phyloP scores from a whole-genome alignment of 1,140 invertebrate genomes.

The Lysiphlebus fabarum region DNA sequence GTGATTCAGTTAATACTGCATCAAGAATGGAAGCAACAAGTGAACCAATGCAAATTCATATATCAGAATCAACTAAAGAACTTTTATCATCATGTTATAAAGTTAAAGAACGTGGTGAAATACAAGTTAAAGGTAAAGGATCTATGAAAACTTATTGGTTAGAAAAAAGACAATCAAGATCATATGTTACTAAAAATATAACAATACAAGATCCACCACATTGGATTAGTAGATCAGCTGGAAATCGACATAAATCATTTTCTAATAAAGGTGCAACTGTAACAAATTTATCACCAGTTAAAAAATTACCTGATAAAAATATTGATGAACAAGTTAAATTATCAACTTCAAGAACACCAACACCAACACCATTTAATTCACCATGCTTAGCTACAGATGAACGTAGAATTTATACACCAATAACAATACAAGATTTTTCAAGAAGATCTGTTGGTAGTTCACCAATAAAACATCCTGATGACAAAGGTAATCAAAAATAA shows the following conservation, averaged over 20 bases:
- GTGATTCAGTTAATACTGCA: constrained; percentile 89
- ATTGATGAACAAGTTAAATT: constrained; percentile 22
- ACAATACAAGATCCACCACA: constrained; percentile 46
- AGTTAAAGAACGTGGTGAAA: constrained; percentile 76
- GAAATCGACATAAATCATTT: constrained; percentile 24
- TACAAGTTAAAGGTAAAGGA: constrained; percentile 84
- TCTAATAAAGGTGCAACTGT: constrained; percentile 17
- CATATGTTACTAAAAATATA: constrained; percentile 51
- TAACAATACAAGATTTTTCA: constrained; percentile 80
- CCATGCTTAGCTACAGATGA: constrained; percentile 53
- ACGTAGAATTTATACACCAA: constrained; percentile 73
- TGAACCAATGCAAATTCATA: constrained; percentile 90
- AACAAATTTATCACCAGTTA: constrained; percentile 18
- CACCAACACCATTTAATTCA: constrained; percentile 37
- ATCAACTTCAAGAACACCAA: constrained; percentile 36
- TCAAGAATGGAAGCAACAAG: constrained; percentile 90
- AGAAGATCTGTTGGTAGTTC: constrained; percentile 71
- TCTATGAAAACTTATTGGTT: constrained; percentile 94
- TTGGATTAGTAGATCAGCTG: constrained; percentile 42
- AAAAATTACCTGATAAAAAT: constrained; percentile 12
- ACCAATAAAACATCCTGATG: constrained; percentile 56
- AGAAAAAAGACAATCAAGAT: constrained; percentile 63
- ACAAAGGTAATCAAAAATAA: constrained; percentile 42
- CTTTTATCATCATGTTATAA: constrained; percentile 73
- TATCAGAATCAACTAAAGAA: constrained; percentile 82